Evolutionary conservation across 2,797 vertebrate genomes (phyloP).

Genomic region (Xenentodon cancila): DNA sequence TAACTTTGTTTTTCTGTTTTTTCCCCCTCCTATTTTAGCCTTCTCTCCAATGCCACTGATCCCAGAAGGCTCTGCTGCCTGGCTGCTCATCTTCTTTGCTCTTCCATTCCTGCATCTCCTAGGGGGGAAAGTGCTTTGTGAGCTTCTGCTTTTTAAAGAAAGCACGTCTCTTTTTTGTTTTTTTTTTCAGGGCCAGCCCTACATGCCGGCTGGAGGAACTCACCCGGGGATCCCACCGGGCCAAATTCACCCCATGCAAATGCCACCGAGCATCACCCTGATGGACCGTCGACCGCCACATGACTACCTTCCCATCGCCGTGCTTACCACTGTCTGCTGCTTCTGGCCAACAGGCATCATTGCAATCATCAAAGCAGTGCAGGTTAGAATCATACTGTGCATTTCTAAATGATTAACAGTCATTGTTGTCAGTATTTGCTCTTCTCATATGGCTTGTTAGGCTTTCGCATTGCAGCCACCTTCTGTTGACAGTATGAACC

Average conservation of each 20-base stretch:
- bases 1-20: neutral
- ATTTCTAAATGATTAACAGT: too few species aligned
- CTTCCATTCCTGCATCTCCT: neutral
- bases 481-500: too few species aligned
- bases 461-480: too few species aligned
- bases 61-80: neutral
- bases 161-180: neutral
- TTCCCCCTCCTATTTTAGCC: neutral
- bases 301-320: slow-evolving; percentile 94
- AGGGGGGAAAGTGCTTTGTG: slow-evolving; percentile 10
- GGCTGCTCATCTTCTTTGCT: slow-evolving; percentile 2
- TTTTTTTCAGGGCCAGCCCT: slow-evolving; percentile 81
- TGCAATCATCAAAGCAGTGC: slow-evolving; percentile 94
- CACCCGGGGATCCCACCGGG: slow-evolving; percentile 80
- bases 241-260: slow-evolving; percentile 88
- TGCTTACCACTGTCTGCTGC: slow-evolving; percentile 95
- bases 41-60: neutral
- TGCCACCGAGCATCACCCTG: slow-evolving; percentile 89
- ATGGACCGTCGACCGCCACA: slow-evolving; percentile 92
- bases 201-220: slow-evolving; percentile 77
- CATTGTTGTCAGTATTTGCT: too few species aligned
- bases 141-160: slow-evolving; percentile 9
- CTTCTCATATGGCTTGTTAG: too few species aligned
- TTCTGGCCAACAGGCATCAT: slow-evolving; percentile 97
- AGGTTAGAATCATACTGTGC: slow-evolving; percentile 76